These are phyloP conservation scores for Petaurus breviceps DNA, from an alignment of 2,113 vertebrate species.

Conservation along the genomic window DNA sequence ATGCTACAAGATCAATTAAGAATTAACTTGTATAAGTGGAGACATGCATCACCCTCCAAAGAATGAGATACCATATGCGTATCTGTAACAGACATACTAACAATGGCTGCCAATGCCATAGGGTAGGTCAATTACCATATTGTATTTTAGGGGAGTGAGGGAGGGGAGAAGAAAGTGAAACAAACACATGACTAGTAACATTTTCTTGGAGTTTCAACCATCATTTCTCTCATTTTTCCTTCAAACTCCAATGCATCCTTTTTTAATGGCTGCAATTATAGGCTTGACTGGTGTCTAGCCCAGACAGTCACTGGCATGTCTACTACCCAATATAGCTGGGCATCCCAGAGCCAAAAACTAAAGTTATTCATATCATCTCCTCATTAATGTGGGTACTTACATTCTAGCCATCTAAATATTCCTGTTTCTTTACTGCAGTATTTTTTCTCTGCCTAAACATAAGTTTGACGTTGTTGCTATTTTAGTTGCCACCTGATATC, in stretches of 20 bases:
- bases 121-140: not conserved
- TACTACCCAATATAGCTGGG: constrained; percentile 43
- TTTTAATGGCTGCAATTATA: not conserved
- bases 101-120: not conserved
- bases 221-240: not conserved
- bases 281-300: not conserved
- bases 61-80: not conserved
- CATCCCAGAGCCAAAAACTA: constrained; percentile 62
- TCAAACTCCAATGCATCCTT: not conserved
- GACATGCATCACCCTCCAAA: not conserved
- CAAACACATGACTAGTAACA: not conserved
- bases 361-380: constrained; percentile 66
- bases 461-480: constrained; percentile 66
- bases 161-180: not conserved
- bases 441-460: constrained; percentile 66
- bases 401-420: constrained; percentile 70
- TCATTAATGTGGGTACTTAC: constrained; percentile 62
- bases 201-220: not conserved
- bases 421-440: constrained; percentile 64
- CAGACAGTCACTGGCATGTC: not conserved
- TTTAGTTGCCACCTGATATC: constrained; percentile 77
- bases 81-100: not conserved
- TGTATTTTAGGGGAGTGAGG: not conserved
- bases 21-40: not conserved
- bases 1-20: not conserved